Evolutionary conservation across 2,113 vertebrate species (phyloP).

Genomic region (Catharus fuscescens): DNA sequence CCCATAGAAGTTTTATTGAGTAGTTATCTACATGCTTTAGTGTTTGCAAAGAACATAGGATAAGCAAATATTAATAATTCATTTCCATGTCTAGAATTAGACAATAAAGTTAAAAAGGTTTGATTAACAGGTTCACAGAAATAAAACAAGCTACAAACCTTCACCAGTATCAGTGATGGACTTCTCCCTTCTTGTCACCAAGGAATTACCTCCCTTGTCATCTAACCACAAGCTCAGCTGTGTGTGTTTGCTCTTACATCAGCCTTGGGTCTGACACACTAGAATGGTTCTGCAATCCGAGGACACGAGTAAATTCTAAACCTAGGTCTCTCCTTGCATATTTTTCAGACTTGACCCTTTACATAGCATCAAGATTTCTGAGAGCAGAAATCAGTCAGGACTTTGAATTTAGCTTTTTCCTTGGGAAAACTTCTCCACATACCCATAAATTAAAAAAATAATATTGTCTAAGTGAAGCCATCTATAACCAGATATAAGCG

Average conservation of each 20-base stretch:
- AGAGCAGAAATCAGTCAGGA: neutral
- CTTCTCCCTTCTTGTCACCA: neutral
- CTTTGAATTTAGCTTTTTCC: neutral
- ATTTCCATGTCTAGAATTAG: neutral
- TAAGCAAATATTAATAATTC: neutral
- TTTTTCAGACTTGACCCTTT: neutral
- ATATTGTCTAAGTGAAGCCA: neutral
- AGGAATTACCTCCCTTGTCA: neutral
- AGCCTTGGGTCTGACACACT: neutral
- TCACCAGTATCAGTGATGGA: neutral
- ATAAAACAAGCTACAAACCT: neutral
- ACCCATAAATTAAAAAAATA: neutral
- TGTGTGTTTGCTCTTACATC: neutral
- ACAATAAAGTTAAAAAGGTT: neutral
- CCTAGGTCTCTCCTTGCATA: neutral
- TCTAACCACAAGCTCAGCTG: neutral
- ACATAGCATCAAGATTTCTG: neutral
- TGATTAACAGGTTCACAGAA: neutral
- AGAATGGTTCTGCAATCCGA: fast-evolving
- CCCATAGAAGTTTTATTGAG: neutral
- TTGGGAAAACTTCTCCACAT: neutral
- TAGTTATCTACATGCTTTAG: neutral
- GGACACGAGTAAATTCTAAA: neutral
- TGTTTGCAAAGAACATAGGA: neutral
- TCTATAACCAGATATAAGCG: neutral